Evolutionary conservation across 2,797 vertebrate genomes (phyloP).

Genomic region (Cheirogaleus major): DNA sequence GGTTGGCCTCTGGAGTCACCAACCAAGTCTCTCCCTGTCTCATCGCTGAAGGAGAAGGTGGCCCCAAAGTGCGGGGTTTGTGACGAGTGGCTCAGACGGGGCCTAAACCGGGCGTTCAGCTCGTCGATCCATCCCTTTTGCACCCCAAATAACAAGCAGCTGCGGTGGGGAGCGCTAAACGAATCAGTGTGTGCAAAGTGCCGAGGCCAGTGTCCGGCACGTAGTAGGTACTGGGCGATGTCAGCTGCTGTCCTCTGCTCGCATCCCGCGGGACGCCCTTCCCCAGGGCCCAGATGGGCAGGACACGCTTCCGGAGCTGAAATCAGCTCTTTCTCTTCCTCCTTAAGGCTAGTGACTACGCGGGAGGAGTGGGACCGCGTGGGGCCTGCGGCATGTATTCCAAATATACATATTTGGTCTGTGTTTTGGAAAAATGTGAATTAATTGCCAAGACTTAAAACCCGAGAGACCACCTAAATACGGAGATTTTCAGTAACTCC

Average conservation of each 20-base stretch:
- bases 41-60: background rate
- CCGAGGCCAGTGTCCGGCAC: background rate
- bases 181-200: background rate
- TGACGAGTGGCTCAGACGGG: background rate
- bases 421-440: background rate
- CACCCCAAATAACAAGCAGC: background rate
- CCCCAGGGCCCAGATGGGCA: background rate
- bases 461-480: background rate
- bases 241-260: background rate
- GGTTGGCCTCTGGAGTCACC: background rate
- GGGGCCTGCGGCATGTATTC: background rate
- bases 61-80: background rate
- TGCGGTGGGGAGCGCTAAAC: background rate
- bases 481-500: background rate
- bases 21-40: background rate
- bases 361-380: background rate
- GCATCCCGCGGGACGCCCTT: rapidly evolving
- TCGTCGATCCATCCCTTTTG: background rate
- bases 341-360: background rate
- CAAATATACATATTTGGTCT: too few species aligned
- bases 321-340: background rate
- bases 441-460: background rate
- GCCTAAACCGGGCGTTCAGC: background rate
- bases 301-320: background rate
- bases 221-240: rapidly evolving